Base-by-base conservation (phyloP, 2,113 vertebrate species). In the Balaeniceps rex region DNA sequence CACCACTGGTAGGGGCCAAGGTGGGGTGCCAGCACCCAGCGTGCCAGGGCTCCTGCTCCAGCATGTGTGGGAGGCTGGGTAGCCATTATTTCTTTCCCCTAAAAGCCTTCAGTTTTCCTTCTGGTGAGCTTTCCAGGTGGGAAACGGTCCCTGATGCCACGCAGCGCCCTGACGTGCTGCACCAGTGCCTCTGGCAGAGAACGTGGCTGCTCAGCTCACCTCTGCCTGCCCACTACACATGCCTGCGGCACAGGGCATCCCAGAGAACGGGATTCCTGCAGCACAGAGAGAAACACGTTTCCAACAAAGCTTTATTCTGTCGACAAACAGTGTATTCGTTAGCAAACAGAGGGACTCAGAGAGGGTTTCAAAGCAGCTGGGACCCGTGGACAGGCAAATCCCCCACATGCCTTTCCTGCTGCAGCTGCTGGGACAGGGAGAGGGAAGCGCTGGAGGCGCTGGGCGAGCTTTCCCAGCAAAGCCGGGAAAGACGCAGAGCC, bases 361-460 rank as follows among this genome's bases (percentile, higher is more conserved):
- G 49, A 66, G 31, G 21, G 18, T 76, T 86, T 55, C 65, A 40
- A 12, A 83, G 84, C 11, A 0, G 64, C 51, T 77, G 16, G 47
- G 51, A 61, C 58, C 70, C 5, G 11, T 7, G 9, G 66, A 66
- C 66, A 55, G 63, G 44, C 76, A 83, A 51, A 94, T 46, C 6
- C 38, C 28, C 0, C 0, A 4, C 1, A 0, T 57, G 69, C 44
- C 49, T 89, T 89, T 77, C 77, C 36, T 1, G 38, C 80, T 57
- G 90, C 42, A 44, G 40, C 63, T 12, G 14, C 80, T 80, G 87
- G 79, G 74, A 66, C 3, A 7, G 34, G 49, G 51, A 92, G 51
- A 57, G 26, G 68, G 81, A 91, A 86, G 47, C 1, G 8, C 71
- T 6, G 2, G 71, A 86, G 52, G 76, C 65, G 29, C 24, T 7